Conservation (phyloP, 2,113 vertebrate species). For the Petromus typicus region DNA sequence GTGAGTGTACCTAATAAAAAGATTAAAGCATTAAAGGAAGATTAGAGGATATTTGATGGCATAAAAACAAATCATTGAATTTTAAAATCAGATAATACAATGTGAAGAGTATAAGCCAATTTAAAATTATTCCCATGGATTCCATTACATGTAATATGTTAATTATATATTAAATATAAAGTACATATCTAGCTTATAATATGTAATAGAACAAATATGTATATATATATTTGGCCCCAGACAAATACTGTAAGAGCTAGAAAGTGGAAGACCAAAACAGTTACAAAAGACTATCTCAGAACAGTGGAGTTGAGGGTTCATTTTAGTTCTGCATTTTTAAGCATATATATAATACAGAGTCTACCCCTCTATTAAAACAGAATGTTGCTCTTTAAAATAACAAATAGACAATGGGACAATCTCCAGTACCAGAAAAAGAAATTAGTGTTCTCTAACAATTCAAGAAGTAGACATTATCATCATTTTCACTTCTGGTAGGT, state of each 20-base stretch:
- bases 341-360: neutral
- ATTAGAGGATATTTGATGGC: neutral
- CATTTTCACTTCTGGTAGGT: neutral
- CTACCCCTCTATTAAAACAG: neutral
- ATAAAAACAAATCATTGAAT: neutral
- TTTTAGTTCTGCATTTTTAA: neutral
- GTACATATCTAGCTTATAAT: neutral
- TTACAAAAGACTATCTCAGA: neutral
- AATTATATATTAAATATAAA: neutral
- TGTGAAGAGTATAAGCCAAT: neutral
- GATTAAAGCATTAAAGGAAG: neutral
- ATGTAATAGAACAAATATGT: neutral
- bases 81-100: conserved; percentile 16
- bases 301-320: neutral
- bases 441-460: neutral
- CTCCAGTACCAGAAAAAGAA: too few relatives aligned
- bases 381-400: neutral
- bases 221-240: neutral
- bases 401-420: neutral
- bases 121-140: neutral
- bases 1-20: neutral
- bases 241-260: neutral
- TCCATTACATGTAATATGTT: neutral
- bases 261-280: neutral
- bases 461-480: neutral